Evolutionary conservation across 2,113 vertebrate species (phyloP), one percentile per base, ranked within the genome.

Genomic region (Tetraodon nigroviridis): DNA sequence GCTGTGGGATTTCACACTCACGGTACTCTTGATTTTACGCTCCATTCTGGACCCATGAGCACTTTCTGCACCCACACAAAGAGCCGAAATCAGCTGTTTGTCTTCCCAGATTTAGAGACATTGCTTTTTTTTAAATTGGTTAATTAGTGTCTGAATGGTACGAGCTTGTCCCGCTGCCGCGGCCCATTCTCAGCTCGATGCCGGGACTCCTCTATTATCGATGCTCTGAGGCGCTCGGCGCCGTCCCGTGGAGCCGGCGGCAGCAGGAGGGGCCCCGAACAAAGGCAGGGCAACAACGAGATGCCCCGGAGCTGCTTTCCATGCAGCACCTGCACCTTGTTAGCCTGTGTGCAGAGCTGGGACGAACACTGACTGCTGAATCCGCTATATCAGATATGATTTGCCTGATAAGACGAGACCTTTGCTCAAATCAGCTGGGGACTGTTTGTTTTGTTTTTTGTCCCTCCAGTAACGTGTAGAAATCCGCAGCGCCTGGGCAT

Each of bases 101-200:
- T 69, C 20, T 69, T n/a, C 55, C 57, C 45, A 58, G 66, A 73
- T 80, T 85, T 73, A 73, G 50, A 68, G 80, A 77, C 81, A 70
- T 75, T 50, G 0, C 37, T 76, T 56, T 80, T 80, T 79, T 75
- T n/a, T n/a, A n/a, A 82, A 80, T 83, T 80, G 82, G 80, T 81
- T 83, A 83, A 86, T 86, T 82, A 79, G 78, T 47, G 4, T 49
- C 64, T 83, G 78, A 86, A 81, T 79, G 75, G 83, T 61, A 80
- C 80, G 67, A 83, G 78, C 75, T 76, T 67, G 71, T 78, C 77
- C 73, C 17, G 64, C 80, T 77, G 76, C 64, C 75, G 63, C 27
- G 1, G 67, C 17, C 69, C 48, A 62, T 67, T 75, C 72, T 69
- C 48, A 1, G 15, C 69, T 67, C 16, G 5, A 46, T 51, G 73